Base-by-base conservation (phyloP, 2,888 invertebrate genomes). In the Callimorpha dominula region DNA sequence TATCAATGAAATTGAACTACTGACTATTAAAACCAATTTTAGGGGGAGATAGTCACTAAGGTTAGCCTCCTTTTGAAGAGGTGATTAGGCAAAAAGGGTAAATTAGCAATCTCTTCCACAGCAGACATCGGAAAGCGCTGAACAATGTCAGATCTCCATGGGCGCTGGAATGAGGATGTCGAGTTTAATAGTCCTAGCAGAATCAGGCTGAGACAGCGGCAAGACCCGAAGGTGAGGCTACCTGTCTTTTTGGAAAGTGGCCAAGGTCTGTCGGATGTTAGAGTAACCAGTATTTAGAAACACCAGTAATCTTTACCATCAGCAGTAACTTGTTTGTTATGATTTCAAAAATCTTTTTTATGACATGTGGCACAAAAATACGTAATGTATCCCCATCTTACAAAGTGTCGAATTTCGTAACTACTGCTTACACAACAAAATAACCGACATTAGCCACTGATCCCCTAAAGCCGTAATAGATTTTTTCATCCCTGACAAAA, bases 401-500 rank as follows among this genome's bases (percentile, higher is more conserved):
- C 70, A 74, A 57, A 40, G 50, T 62, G 71, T 54, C 43, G 46
- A 76, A 72, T 70, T 76, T 62, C 66, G 14, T 57, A 81, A 82
- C 74, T 84, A 81, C 78, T 81, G 84, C 80, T 81, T 80, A 85
- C 73, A 82, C 75, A 84, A 83, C 82, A 80, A 80, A 78, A 80
- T 69, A 77, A 77, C 72, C 82, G 78, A 84, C 88, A 89, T 89
- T 88, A 89, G 79, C 81, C 75, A 79, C 81, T 82, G 87, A 84
- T 73, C 80, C 86, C 89, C 89, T 89, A 85, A 93, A 91, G 90
- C 91, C 90, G 74, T 86, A 90, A 96, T 96, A 96, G 95, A 96
- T 96, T 96, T 96, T 96, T 96, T 93, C 88, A 89, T 92, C 93
- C 93, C 90, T 89, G 86, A 92, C 93, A 93, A 93, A 95, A 94